Evolutionary conservation across 23 tunicate genomes (phyloP).

Genomic region (Styela clava): DNA sequence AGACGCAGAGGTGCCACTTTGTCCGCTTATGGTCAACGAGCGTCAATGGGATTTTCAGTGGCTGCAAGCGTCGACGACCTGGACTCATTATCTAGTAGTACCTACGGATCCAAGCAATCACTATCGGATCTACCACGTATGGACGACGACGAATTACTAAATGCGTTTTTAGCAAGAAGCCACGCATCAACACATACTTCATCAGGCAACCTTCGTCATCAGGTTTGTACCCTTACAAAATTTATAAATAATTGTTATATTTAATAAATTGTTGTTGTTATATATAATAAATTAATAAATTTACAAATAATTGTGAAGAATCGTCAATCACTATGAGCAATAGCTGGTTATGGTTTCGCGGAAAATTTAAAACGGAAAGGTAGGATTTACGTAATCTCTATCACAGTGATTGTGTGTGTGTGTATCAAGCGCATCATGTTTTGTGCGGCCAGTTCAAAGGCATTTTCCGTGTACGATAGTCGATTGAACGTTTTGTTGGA

Average conservation of each 20-base stretch:
- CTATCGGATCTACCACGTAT: constrained; percentile 35
- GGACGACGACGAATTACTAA: constrained; percentile 75
- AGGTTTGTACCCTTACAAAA: neutral
- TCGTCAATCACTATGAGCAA: too few species aligned
- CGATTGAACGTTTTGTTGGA: too few species aligned
- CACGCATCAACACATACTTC: constrained; percentile 9
- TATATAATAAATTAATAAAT: too few species aligned
- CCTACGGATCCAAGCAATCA: constrained; percentile 35
- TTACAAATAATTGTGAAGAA: too few species aligned
- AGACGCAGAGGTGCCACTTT: constrained; percentile 33
- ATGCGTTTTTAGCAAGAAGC: constrained; percentile 35
- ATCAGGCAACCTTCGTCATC: constrained; percentile 1
- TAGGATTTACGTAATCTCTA: neutral
- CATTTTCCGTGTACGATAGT: too few species aligned
- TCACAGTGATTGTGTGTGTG: neutral
- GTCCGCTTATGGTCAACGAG: constrained; percentile 19
- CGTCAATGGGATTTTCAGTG: constrained; percentile 38
- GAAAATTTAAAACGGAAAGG: neutral
- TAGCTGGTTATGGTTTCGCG: too few species aligned
- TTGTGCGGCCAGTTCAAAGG: neutral
- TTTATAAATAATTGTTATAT: too few species aligned
- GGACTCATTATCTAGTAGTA: constrained; percentile 23
- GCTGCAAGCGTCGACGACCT: constrained; percentile 43
- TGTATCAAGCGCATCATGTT: neutral
- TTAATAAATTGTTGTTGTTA: too few species aligned